Evolutionary conservation across 2,888 invertebrate genomes (phyloP), one percentile per base, ranked within the genome.

Genomic region (Mycalesis mineus): DNA sequence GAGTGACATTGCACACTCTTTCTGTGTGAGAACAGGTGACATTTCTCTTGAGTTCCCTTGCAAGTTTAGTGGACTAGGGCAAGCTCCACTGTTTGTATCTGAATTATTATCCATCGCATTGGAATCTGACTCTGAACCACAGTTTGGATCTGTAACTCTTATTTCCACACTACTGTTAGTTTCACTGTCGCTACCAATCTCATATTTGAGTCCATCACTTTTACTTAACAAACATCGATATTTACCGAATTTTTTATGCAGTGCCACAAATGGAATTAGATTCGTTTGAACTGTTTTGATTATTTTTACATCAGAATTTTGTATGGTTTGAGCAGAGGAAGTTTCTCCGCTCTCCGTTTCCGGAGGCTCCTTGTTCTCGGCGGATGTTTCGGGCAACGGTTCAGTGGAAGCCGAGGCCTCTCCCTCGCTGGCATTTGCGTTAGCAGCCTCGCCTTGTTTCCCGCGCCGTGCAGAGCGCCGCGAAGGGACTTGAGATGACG

Each of bases 231-330:
- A 72, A 68, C 89, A 91, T 36, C 91, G 78, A 68, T 91, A 91
- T 75, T 91, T 91, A 41, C 91, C 91, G 69, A 91, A 91, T 69
- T 91, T 91, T 68, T 91, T 91, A 70, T 91, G 91, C 56, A 84
- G 69, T 55, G 82, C 84, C 66, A 88, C 79, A 48, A 78, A 65
- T 62, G 82, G 83, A 1, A 58, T 51, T 31, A 59, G 37, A 50
- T 60, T 58, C 15, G 63, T 71, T 67, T 70, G 74, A 58, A 68
- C 70, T 51, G 77, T 68, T 63, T 81, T 82, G 15, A 65, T 64
- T 36, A 65, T 59, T 14, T 69, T 58, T 36, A 62, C 40, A 54
- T 68, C 70, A 49, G 77, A 65, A 51, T 68, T 65, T 37, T 68
- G 53, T 42, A 50, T 53, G 55, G 28, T 65, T 54, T 48, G 64